A percentile compares a stretch with the other conserved stretches of the same genome.
Evolutionary conservation across 2,113 vertebrate species (phyloP).

Genomic region (Poeciliopsis turrubarensis): DNA sequence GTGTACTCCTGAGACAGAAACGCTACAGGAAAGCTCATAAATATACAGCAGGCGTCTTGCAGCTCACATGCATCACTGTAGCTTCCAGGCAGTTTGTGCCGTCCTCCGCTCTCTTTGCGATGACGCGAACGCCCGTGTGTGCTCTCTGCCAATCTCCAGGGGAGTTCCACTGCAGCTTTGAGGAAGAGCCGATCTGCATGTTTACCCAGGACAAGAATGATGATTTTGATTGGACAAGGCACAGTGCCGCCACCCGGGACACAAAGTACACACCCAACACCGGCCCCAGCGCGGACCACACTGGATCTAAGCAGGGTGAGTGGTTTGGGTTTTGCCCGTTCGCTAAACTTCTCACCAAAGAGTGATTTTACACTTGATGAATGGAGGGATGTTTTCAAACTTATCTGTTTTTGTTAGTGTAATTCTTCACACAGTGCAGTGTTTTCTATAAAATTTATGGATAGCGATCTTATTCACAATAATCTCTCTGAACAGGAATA

Average conservation of each 20-base stretch:
- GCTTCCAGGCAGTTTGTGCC: neutral
- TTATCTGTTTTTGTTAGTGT: too few relatives aligned
- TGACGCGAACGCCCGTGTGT: slow-evolving; percentile 16
- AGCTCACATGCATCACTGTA: slow-evolving; percentile 3
- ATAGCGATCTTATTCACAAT: neutral
- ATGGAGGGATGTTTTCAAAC: neutral
- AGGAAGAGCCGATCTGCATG: slow-evolving; percentile 95
- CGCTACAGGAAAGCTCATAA: slow-evolving; percentile 29
- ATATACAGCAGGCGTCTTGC: slow-evolving; percentile 45
- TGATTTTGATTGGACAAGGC: slow-evolving; percentile 98
- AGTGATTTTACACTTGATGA: neutral
- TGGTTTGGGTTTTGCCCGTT: neutral
- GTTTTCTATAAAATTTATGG: neutral
- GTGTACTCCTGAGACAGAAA: slow-evolving; percentile 31
- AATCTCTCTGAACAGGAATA: neutral
- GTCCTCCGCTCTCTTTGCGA: slow-evolving; percentile 13
- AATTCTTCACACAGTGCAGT: neutral
- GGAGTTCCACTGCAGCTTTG: slow-evolving; percentile 97
- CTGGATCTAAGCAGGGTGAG: slow-evolving; percentile 94
- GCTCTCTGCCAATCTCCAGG: slow-evolving; percentile 78
- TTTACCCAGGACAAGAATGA: slow-evolving; percentile 97
- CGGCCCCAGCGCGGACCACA: slow-evolving; percentile 90
- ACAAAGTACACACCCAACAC: slow-evolving; percentile 98
- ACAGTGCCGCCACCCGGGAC: slow-evolving; percentile 94
- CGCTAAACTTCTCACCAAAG: neutral